Percentiles rank a stretch among this genome's conserved stretches.
Conservation (phyloP, 2,113 vertebrate genomes). For the Prinia subflava region DNA sequence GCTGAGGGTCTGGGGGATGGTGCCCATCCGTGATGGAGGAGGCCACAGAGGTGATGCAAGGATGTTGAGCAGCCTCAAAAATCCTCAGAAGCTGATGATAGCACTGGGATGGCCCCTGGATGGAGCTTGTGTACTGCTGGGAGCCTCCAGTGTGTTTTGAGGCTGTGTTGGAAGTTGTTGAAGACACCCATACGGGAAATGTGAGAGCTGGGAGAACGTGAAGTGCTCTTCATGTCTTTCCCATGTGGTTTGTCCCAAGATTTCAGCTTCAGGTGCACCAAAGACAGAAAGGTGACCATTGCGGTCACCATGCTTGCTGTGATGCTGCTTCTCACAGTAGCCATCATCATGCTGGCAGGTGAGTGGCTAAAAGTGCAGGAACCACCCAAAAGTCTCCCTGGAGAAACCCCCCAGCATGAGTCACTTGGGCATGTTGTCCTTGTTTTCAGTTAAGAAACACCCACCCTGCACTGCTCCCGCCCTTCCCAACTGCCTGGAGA, state of each 20-base stretch:
- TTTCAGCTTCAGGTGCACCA: not conserved
- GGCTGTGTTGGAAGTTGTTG: not conserved
- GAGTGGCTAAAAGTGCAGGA: not conserved
- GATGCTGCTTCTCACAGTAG: not conserved
- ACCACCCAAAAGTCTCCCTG: not conserved
- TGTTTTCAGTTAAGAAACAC: not conserved
- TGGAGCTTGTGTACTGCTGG: not conserved
- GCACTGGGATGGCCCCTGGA: not conserved
- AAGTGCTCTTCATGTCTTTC: not conserved
- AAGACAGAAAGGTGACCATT: not conserved
- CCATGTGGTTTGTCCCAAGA: rapidly evolving
- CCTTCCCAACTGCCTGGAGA: not conserved
- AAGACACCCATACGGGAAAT: not conserved
- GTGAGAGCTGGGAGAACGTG: not conserved
- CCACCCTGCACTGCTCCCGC: rapidly evolving
- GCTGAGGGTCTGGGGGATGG: not conserved
- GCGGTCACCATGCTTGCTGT: not conserved
- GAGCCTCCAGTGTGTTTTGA: rapidly evolving
- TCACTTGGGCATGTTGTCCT: rapidly evolving
- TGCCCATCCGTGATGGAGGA: too few relatives aligned
- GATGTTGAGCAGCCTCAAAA: not conserved
- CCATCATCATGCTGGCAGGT: not conserved
- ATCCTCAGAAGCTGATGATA: not conserved
- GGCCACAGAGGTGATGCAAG: not conserved
- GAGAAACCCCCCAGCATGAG: not conserved